These are phyloP conservation scores for Zaprionus obscuricornis DNA, from an alignment of 2,888 invertebrate species.

Conservation along the genomic window DNA sequence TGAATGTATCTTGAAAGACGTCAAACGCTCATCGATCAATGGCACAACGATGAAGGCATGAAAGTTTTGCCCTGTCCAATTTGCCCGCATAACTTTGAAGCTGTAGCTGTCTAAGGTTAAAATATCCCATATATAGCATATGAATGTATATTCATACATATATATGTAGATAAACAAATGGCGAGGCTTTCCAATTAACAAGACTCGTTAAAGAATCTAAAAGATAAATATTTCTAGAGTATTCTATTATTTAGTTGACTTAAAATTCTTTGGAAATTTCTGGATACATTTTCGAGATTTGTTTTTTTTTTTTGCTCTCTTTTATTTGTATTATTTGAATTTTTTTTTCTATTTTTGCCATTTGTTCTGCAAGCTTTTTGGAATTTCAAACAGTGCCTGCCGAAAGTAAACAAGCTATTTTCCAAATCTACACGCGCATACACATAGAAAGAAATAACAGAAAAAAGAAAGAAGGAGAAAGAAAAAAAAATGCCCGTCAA, in stretches of 20 bases:
- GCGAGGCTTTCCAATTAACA: background rate
- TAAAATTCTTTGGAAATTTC: constrained; percentile 16
- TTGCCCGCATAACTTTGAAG: constrained; percentile 44
- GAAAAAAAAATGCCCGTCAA: constrained; percentile 60
- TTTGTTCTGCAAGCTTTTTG: constrained; percentile 27
- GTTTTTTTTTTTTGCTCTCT: background rate
- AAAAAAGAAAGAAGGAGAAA: constrained; percentile 5
- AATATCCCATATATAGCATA: no score
- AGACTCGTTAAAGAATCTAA: no score
- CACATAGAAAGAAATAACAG: constrained; percentile 12
- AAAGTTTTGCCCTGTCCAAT: constrained; percentile 47
- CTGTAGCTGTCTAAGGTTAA: constrained; percentile 9
- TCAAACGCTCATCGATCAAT: constrained; percentile 63
- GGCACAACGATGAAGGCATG: constrained; percentile 50
- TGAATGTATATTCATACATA: no score
- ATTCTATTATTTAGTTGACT: background rate
- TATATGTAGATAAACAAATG: background rate
- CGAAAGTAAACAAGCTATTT: constrained; percentile 61
- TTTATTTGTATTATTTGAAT: background rate
- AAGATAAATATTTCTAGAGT: background rate
- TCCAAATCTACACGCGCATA: constrained; percentile 28
- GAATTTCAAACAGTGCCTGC: constrained; percentile 53
- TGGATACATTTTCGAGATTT: constrained; percentile 35
- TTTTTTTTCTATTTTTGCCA: constrained; percentile 48
- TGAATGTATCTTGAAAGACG: constrained; percentile 40